Evolutionary conservation across 1,140 invertebrate species (phyloP), one percentile per base, ranked within the genome.

Genomic region (Myzus persicae): DNA sequence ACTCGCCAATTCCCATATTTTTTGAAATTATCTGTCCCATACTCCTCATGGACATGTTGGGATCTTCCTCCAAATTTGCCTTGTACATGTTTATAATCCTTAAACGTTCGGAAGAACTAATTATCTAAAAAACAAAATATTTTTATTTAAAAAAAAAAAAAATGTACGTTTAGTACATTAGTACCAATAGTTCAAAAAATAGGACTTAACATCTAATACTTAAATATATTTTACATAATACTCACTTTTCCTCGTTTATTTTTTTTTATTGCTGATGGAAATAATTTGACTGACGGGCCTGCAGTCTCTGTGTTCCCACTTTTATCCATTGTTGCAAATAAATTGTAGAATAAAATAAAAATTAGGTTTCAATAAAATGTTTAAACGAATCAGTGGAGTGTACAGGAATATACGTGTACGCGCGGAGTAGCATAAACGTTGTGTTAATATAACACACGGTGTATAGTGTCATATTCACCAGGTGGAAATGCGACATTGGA

Each of bases 221-320:
- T 54, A 54, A 26, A n/a, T n/a, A n/a, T n/a, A n/a, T n/a, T n/a
- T n/a, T n/a, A n/a, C n/a, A n/a, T n/a, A n/a, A n/a, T n/a, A 54
- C 76, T 81, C 36, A 81, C 76, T 81, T 81, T 81, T 81, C 36
- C 76, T 36, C 36, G 76, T 81, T 81, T 81, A 81, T 36, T 81
- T 14, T 36, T 81, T 36, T 38, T 81, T 18, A 81, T n/a, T 81
- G n/a, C 11, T n/a, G n/a, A 81, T 36, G 46, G 46, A 46, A 46
- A 46, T 46, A 46, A 46, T 46, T 46, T 14, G 5, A 46, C 46
- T 46, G 46, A 46, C 46, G 67, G 67, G 8, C 59, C 59, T 9
- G 26, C 59, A 67, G 59, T 26, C 9, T n/a, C 31, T 67, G 31
- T 67, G 26, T 67, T n/a, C 31, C 7, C 59, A 51, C 48, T 51